Percentiles rank a stretch among this genome's conserved stretches.
Conservation (phyloP, 2,113 vertebrate genomes). For the Eudyptes chrysolophus region DNA sequence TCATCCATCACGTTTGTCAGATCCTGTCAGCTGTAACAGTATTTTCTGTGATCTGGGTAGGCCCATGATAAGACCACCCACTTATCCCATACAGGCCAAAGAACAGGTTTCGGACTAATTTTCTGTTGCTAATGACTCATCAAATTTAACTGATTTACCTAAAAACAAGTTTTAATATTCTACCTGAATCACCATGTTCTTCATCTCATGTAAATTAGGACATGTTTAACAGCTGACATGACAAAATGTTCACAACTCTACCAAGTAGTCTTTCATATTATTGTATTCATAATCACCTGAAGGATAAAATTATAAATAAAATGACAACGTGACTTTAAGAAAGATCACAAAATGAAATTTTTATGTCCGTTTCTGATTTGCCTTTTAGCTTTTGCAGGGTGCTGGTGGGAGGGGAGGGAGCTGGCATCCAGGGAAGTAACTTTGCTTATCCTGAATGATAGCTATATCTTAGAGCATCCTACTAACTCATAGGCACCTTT, state of each 20-base stretch:
- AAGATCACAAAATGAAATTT: not conserved
- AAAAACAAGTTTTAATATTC: not conserved
- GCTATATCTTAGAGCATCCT: not conserved
- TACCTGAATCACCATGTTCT: not conserved
- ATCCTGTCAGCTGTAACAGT: not conserved
- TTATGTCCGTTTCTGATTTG: not conserved
- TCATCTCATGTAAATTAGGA: not conserved
- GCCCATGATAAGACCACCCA: not conserved
- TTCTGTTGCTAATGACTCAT: not conserved
- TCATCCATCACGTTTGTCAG: not conserved
- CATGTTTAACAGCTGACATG: not conserved
- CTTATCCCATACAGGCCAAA: not conserved
- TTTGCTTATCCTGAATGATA: not conserved
- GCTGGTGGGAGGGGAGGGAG: not conserved
- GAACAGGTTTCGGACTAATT: not conserved
- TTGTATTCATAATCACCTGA: not conserved
- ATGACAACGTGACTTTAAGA: not conserved
- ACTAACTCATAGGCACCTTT: not conserved
- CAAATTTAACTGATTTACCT: not conserved
- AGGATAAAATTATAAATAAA: not conserved
- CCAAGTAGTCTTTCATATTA: not conserved
- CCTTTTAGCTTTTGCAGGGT: not conserved
- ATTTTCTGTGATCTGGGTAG: not conserved
- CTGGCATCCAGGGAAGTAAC: not conserved
- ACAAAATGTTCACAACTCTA: not conserved